Evolutionary conservation across 2,888 invertebrate species (phyloP).

Genomic region (Ectemnius cavifrons): DNA sequence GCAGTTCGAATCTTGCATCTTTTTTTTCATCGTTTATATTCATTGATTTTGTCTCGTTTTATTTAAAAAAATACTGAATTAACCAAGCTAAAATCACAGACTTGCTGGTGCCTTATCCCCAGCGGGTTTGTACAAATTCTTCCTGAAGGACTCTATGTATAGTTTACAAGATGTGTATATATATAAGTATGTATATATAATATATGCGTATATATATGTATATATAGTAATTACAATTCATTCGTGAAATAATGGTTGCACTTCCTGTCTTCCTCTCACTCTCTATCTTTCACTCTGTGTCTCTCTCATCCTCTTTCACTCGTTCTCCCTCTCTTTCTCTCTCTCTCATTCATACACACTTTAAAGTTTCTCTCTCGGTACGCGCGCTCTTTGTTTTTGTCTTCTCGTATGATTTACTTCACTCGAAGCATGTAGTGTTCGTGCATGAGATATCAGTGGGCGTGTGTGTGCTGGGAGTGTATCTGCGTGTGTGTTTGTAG

Average conservation of each 20-base stretch:
- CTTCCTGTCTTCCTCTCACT: constrained; percentile 30
- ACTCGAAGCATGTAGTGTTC: neutral
- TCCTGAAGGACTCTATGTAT: constrained; percentile 76
- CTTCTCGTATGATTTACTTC: neutral
- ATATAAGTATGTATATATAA: constrained; percentile 54
- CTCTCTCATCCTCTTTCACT: constrained; percentile 1
- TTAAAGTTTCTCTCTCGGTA: constrained; percentile 10
- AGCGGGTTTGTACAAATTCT: constrained; percentile 77
- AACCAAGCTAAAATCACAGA: constrained; percentile 79
- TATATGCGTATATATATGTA: constrained; percentile 48
- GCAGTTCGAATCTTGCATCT: constrained; percentile 59
- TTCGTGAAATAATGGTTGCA: constrained; percentile 55
- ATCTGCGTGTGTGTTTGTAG: constrained; percentile 17
- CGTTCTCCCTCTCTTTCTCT: constrained; percentile 16
- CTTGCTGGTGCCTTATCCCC: constrained; percentile 69
- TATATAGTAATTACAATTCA: constrained; percentile 68
- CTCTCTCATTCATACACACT: neutral
- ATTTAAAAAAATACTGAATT: constrained; percentile 78
- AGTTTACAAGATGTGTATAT: constrained; percentile 67
- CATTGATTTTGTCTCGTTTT: constrained; percentile 66
- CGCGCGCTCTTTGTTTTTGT: neutral
- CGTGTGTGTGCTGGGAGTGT: neutral
- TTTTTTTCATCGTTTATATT: constrained; percentile 64
- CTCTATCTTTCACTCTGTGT: constrained; percentile 6
- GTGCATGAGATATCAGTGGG: constrained; percentile 3